Conservation (phyloP, 1,140 invertebrate species). For the Drosophila pectinifera region DNA sequence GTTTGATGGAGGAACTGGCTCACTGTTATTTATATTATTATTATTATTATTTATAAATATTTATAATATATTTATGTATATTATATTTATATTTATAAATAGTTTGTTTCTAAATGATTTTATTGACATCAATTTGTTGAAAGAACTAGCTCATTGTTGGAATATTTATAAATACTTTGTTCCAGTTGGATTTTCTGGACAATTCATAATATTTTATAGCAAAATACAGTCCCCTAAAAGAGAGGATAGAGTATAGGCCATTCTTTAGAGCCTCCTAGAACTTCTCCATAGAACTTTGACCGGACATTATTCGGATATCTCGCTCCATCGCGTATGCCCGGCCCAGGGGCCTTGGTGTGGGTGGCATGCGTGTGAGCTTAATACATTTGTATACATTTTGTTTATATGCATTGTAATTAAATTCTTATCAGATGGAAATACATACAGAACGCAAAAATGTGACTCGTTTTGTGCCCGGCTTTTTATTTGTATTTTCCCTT, state of each 20-base stretch:
- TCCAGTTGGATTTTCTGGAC: too few species aligned
- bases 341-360: background rate
- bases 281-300: constrained; percentile 5
- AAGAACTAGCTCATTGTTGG: too few species aligned
- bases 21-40: too few species aligned
- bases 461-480: constrained; percentile 25
- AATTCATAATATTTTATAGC: too few species aligned
- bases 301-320: constrained; percentile 26
- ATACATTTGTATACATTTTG: constrained; percentile 76
- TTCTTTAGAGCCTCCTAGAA: background rate
- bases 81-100: too few species aligned
- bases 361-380: constrained; percentile 51
- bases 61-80: background rate
- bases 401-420: constrained; percentile 79
- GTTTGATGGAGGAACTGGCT: too few species aligned
- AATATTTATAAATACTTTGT: too few species aligned
- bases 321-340: constrained; percentile 10
- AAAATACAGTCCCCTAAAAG: too few species aligned
- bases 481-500: background rate
- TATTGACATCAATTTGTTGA: too few species aligned
- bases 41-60: background rate
- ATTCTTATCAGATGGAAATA: constrained; percentile 77
- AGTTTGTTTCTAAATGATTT: too few species aligned
- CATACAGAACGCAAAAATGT: constrained; percentile 41
- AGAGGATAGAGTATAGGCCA: background rate